Evolutionary conservation across 1,140 invertebrate species (phyloP).

Genomic region (Lamellibrachia luymesi): DNA sequence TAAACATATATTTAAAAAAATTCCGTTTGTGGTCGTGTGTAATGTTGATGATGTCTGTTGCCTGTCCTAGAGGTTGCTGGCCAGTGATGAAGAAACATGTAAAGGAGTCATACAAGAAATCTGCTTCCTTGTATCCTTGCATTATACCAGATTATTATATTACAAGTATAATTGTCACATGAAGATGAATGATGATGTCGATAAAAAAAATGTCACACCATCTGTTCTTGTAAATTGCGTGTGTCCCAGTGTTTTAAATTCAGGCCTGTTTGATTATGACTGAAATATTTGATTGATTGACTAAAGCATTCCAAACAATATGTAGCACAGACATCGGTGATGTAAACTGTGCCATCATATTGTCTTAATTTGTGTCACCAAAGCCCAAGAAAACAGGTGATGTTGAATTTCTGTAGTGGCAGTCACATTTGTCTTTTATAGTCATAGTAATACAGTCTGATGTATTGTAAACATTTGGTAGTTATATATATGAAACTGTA

Average conservation of each 20-base stretch:
- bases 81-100: slow-evolving; percentile 60
- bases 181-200: not conserved
- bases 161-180: not conserved
- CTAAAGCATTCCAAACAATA: not conserved
- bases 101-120: slow-evolving; percentile 61
- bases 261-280: not conserved
- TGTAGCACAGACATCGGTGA: not conserved
- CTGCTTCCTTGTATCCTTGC: slow-evolving; percentile 57
- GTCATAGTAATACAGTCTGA: not conserved
- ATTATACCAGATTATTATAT: slow-evolving; percentile 14
- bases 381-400: not conserved
- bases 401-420: no score
- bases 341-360: not conserved
- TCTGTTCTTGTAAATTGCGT: not conserved
- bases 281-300: not conserved
- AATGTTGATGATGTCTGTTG: not conserved
- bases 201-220: not conserved
- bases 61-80: slow-evolving; percentile 57
- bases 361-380: not conserved
- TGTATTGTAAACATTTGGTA: not conserved
- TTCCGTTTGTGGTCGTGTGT: not conserved
- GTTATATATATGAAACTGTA: no score
- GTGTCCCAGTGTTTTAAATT: no score
- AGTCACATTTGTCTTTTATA: not conserved
- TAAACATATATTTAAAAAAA: not conserved